Percentiles rank a stretch among this genome's conserved stretches.
Conservation (phyloP, 2,113 vertebrate genomes). For the Dascyllus trimaculatus region DNA sequence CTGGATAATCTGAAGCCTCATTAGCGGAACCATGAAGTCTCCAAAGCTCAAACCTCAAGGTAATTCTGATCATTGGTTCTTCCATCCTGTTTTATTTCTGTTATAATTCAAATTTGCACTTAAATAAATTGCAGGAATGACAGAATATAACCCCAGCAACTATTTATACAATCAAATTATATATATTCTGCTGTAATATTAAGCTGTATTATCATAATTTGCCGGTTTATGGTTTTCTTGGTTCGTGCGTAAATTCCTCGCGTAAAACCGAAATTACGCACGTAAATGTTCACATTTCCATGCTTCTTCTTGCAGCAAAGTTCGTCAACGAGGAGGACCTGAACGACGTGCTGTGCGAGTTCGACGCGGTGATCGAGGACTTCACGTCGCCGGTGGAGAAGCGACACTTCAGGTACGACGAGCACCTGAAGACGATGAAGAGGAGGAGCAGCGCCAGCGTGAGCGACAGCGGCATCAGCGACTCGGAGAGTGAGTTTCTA, state of each 20-base stretch:
- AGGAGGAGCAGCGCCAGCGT: constrained; percentile 92
- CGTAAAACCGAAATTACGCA: no score
- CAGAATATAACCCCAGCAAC: no score
- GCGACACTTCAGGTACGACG: constrained; percentile 92
- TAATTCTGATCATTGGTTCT: constrained; percentile 39
- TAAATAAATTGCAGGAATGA: no score
- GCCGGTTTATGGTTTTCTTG: no score
- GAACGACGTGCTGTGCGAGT: constrained; percentile 91
- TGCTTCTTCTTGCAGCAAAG: constrained; percentile 32
- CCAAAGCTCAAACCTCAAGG: constrained; percentile 78
- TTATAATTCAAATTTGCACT: no score
- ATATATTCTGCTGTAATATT: no score
- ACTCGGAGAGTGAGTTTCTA: constrained; percentile 90
- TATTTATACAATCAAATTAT: no score
- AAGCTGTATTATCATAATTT: no score
- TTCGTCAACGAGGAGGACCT: constrained; percentile 80
- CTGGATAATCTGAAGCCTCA: constrained; percentile 26
- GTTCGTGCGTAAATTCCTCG: no score
- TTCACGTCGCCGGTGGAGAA: constrained; percentile 92
- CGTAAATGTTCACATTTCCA: no score
- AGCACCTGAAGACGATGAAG: constrained; percentile 93
- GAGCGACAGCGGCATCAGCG: constrained; percentile 95
- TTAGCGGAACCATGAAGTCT: constrained; percentile 80
- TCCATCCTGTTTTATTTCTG: neutral
- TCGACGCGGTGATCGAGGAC: constrained; percentile 94